These are phyloP conservation scores for Cinclus mexicanus DNA, from an alignment of 2,113 vertebrate species.

Conservation along the genomic window DNA sequence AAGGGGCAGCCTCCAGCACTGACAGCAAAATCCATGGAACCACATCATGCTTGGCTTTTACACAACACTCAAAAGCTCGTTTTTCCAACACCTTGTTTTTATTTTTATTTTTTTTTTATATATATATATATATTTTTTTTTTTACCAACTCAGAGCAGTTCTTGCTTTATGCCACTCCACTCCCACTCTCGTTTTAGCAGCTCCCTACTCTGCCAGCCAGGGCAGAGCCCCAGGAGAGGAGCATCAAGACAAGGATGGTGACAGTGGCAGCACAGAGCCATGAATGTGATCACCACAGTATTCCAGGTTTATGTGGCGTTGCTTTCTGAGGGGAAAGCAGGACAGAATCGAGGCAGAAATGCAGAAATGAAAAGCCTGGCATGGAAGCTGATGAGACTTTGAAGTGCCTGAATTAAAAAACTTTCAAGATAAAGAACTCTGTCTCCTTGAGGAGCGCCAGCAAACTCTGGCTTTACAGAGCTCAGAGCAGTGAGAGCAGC, in stretches of 20 bases:
- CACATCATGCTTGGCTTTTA: not conserved
- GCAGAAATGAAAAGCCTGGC: not conserved
- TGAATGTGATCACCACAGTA: rapidly evolving
- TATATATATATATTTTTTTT: too few species aligned
- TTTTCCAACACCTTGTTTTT: not conserved
- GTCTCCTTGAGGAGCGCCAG: not conserved
- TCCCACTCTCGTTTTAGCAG: not conserved
- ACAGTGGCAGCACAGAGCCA: not conserved
- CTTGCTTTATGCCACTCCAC: not conserved
- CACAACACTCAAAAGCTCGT: rapidly evolving
- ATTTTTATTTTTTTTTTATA: too few species aligned
- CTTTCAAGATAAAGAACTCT: not conserved
- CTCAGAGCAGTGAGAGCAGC: not conserved
- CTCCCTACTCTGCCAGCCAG: not conserved
- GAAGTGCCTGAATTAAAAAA: not conserved
- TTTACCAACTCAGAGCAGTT: not conserved
- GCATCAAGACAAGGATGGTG: not conserved
- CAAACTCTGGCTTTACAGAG: not conserved
- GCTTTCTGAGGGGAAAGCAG: not conserved
- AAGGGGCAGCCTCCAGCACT: not conserved
- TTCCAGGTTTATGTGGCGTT: rapidly evolving
- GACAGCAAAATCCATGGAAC: not conserved
- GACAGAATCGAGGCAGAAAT: not conserved
- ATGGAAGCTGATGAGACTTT: not conserved
- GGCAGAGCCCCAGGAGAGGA: not conserved